Evolutionary conservation across 37 sponge, comb jelly and placozoan genomes (phyloP), one percentile per base, ranked within the genome.

Genomic region (Petrosia ficiformis): DNA sequence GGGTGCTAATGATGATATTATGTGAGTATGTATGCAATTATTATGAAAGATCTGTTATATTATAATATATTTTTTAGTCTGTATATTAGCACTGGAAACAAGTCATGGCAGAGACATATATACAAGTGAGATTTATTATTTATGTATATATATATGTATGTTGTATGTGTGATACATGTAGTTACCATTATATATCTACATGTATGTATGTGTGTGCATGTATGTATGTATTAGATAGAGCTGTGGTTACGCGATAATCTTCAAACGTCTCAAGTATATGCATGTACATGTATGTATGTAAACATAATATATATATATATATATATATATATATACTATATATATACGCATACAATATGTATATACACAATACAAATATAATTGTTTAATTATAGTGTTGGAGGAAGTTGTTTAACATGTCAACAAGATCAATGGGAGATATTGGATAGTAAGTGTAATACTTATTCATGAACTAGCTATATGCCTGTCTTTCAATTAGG

Each of bases 91-190:
- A 76, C 84, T 1, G 29, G 80, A 44, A 21, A 63, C 1, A 29
- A 74, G 26, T 61, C 76, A 8, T 71, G 58, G 39, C 63, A 83
- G 31, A 48, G 84, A 52, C 77, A 84, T 39, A 35, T 84, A 1
- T 82, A 89, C 73, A 75, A 77, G 73, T 89, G 58, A 68, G 42
- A 11, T 21, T 68, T 14, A 40, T n/a, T n/a, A n/a, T n/a, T n/a
- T n/a, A n/a, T n/a, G n/a, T n/a, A n/a, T n/a, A n/a, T n/a, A n/a
- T n/a, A n/a, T n/a, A n/a, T n/a, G n/a, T n/a, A n/a, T 11, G 19
- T 32, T 64, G 66, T 30, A 25, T 64, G 66, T 64, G 22, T 64
- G 8, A 64, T 64, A 32, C 19, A 64, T 64, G 66, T 64, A 64
- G n/a, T n/a, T n/a, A n/a, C n/a, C n/a, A n/a, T n/a, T n/a, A n/a